phyloP scores from a whole-genome alignment of 2,888 invertebrate genomes.

The Ichneumoninae sp. region DNA sequence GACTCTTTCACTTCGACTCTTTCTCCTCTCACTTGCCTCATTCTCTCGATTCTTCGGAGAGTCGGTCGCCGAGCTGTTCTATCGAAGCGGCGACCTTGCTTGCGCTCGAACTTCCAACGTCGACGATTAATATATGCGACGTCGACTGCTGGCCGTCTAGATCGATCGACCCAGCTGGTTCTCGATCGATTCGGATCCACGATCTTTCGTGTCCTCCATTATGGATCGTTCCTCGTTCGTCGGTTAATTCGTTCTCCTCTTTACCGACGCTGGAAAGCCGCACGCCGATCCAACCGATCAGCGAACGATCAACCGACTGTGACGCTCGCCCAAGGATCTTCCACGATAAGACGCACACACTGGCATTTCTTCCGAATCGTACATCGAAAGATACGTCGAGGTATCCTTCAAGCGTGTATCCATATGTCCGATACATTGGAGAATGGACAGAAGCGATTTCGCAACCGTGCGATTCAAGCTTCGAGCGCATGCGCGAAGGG shows the following conservation, averaged over 20 bases:
- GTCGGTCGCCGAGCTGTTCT: not conserved
- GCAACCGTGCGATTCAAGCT: slow-evolving; percentile 35
- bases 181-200: too few relatives aligned
- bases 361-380: slow-evolving; percentile 1
- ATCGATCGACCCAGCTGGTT: not conserved
- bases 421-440: not conserved
- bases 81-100: not conserved
- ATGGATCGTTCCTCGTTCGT: not conserved
- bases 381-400: not conserved
- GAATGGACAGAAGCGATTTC: slow-evolving; percentile 37
- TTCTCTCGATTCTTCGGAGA: not conserved
- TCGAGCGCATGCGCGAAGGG: not conserved
- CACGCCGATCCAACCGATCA: slow-evolving; percentile 34
- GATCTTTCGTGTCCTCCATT: not conserved
- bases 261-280: slow-evolving; percentile 37
- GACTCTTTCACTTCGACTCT: slow-evolving; percentile 18
- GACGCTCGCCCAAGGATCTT: slow-evolving; percentile 54
- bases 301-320: slow-evolving; percentile 32
- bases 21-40: slow-evolving; percentile 36
- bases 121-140: not conserved
- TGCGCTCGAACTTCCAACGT: not conserved
- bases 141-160: not conserved
- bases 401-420: not conserved
- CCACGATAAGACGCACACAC: slow-evolving; percentile 28
- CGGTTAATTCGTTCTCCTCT: not conserved